Evolutionary conservation across 2,113 vertebrate species (phyloP).

Genomic region (Cyprinus carpio): DNA sequence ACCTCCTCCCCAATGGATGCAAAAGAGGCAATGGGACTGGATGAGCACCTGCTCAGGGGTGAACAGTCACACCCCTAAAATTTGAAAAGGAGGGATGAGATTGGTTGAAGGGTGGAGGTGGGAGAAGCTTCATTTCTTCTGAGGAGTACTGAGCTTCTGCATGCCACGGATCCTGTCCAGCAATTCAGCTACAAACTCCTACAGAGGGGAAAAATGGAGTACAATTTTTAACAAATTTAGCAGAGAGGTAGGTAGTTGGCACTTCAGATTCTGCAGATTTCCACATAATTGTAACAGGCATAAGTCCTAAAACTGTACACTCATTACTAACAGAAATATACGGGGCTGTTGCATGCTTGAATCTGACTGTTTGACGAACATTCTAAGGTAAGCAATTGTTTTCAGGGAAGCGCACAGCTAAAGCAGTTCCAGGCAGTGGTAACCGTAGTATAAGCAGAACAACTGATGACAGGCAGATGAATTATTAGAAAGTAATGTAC

Average conservation of each 20-base stretch:
- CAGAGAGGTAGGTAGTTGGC: neutral
- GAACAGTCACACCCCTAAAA: neutral
- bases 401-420: neutral
- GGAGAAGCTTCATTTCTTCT: constrained; percentile 82
- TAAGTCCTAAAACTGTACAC: neutral
- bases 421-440: neutral
- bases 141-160: constrained; percentile 93
- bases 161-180: constrained; percentile 91
- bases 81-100: constrained; percentile 33
- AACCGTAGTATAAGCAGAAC: neutral
- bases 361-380: neutral
- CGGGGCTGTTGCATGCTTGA: neutral
- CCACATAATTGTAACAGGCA: neutral
- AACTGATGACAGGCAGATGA: neutral
- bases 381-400: neutral
- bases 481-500: neutral
- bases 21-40: neutral
- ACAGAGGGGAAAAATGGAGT: neutral
- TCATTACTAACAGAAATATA: neutral
- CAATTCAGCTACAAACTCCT: constrained; percentile 88
- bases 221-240: neutral
- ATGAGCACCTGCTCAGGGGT: constrained; percentile 21
- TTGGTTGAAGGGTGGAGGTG: constrained; percentile 3
- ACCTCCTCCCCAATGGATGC: neutral
- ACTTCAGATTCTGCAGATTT: neutral